Evolutionary conservation across 2,888 invertebrate genomes (phyloP).

Genomic region (Tiliacea aurago): DNA sequence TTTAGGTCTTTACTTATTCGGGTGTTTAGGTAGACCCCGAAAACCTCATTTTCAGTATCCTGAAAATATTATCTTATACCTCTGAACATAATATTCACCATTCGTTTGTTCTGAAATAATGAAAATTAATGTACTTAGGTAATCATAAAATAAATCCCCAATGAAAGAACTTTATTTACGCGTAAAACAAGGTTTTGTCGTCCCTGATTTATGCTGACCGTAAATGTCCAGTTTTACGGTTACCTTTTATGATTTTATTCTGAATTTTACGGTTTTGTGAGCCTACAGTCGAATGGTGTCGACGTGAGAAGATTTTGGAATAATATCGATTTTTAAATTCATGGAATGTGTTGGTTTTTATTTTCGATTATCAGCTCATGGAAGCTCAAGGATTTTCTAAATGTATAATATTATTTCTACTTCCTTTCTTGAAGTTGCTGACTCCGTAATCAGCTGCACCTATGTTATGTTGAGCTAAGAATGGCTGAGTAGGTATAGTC

Average conservation of each 20-base stretch:
- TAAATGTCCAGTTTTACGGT: slow-evolving; percentile 63
- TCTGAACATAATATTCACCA: not conserved
- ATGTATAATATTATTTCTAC: not conserved
- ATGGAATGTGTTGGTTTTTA: not conserved
- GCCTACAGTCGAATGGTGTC: slow-evolving; percentile 45
- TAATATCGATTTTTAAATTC: slow-evolving; percentile 22
- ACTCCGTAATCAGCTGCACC: not conserved
- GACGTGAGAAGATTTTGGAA: slow-evolving; percentile 60
- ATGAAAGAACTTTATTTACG: slow-evolving; percentile 61
- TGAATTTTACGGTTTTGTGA: slow-evolving; percentile 62
- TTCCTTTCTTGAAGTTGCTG: not conserved
- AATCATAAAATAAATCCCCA: slow-evolving; percentile 18
- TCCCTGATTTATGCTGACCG: slow-evolving; percentile 61
- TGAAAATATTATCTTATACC: not conserved
- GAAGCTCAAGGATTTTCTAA: slow-evolving; percentile 1
- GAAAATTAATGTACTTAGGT: not conserved
- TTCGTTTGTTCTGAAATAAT: slow-evolving; percentile 2
- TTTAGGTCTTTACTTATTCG: not conserved
- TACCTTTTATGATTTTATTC: slow-evolving; percentile 66
- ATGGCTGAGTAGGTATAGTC: not conserved
- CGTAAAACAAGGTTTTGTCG: slow-evolving; percentile 62
- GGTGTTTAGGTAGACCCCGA: too few species aligned
- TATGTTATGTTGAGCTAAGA: not conserved
- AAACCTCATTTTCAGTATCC: not conserved
- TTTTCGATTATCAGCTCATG: not conserved